Base-by-base conservation (phyloP, 2,113 vertebrate species). In the Siphamia tubifer region DNA sequence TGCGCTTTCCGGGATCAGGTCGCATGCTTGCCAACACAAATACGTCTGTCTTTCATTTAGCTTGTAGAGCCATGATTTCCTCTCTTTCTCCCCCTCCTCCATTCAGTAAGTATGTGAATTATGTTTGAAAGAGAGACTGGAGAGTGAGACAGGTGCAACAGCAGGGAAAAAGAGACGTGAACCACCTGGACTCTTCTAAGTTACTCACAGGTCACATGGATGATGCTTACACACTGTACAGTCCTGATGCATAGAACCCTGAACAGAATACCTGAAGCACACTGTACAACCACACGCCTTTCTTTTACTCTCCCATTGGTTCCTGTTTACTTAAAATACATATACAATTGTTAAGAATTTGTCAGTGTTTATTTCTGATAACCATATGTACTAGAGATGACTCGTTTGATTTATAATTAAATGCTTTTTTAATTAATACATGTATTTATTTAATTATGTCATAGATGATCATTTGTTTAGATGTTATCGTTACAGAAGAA, bases 11-110 rank as follows among this genome's bases (percentile, higher is more conserved):
- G 68, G 57, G 68, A 82, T 78, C 73, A 54, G 54, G 57, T 73
- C 31, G 13, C 63, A 44, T 19, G 34, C 75, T 79, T 69, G 81
- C 82, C 77, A 83, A 81, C 40, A 77, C 60, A 83, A 86, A 87
- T 76, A 83, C 23, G 45, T 63, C 82, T 74, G 81, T 69, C 81
- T 83, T 82, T 86, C 81, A 79, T 85, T 87, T 77, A 69, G 49
- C 72, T 74, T 74, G 53, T 60, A 75, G 45, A 69, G 65, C 51
- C 36, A 10, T 49, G 31, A 66, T 77, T 84, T 71, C 35, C 48
- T 61, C 44, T 32, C 35, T 60, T 38, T 52, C 34, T 21, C 19
- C 49, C 60, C 19, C 15, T 36, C 42, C 28, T 49, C 65, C 49
- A 51, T 45, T 63, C 35, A 31, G 35, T 43, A 20, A 15, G 17